These are phyloP conservation scores for Halictus quadricinctus DNA, from an alignment of 2,888 invertebrate genomes.

Conservation along the genomic window DNA sequence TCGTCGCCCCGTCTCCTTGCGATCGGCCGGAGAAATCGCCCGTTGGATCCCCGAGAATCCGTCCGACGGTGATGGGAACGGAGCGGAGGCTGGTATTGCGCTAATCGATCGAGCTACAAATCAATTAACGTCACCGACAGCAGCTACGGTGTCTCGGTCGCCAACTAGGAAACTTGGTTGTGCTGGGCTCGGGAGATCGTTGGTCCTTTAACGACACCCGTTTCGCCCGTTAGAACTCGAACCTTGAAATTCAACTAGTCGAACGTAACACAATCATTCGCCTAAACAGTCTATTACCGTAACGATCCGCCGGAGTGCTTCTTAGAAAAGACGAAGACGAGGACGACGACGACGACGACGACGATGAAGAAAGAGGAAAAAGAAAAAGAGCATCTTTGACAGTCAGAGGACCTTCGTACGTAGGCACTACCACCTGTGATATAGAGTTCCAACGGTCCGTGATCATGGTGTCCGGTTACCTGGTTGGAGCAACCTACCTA, in stretches of 20 bases:
- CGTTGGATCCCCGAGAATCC: background rate
- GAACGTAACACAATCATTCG: constrained; percentile 9
- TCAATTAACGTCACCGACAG: constrained; percentile 57
- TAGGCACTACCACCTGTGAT: constrained; percentile 78
- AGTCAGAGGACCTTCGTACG: constrained; percentile 69
- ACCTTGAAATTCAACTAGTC: background rate
- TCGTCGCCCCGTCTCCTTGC: background rate
- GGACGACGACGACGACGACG: background rate
- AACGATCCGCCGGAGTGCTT: constrained; percentile 35
- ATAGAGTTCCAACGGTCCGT: constrained; percentile 79
- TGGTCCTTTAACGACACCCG: constrained; percentile 3
- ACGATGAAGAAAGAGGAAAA: background rate
- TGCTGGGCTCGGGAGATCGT: constrained; percentile 12
- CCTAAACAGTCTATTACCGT: constrained; percentile 36
- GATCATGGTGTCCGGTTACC: constrained; percentile 79
- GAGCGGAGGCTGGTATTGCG: constrained; percentile 38
- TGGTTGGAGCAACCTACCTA: constrained; percentile 61
- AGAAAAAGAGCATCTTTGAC: constrained; percentile 62
- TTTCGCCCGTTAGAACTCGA: no score
- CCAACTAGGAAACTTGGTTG: constrained; percentile 38
- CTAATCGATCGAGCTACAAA: constrained; percentile 60
- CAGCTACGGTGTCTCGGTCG: constrained; percentile 1
- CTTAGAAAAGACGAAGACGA: constrained; percentile 9
- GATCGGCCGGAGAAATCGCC: background rate
- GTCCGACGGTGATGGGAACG: constrained; percentile 28